These are phyloP conservation scores for Brachyhypopomus occidentalis DNA, from an alignment of 2,113 vertebrate species.

Conservation along the genomic window DNA sequence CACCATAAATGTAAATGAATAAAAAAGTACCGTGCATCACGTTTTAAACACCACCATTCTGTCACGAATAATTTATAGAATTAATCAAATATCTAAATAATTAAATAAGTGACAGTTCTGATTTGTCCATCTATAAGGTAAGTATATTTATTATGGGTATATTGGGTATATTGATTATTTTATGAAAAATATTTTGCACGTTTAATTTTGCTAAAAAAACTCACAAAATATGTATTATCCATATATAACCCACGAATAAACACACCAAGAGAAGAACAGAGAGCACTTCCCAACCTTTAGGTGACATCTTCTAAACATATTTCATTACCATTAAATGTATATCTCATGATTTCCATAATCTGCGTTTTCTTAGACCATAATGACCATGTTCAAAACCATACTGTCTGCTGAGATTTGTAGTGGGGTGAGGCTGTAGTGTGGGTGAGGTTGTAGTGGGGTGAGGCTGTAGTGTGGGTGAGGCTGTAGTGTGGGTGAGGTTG, in stretches of 20 bases:
- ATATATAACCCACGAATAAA: not conserved
- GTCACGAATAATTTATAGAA: not conserved
- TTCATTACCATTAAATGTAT: not conserved
- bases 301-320: not conserved
- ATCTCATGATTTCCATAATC: constrained; percentile 19
- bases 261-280: not conserved
- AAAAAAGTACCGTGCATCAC: not conserved
- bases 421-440: too few species aligned
- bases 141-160: too few species aligned
- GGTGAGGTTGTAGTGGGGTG: too few species aligned
- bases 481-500: not conserved
- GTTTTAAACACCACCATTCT: not conserved
- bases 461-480: not conserved
- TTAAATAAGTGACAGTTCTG: not conserved
- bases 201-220: not conserved
- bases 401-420: constrained; percentile 11
- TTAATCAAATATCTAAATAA: not conserved
- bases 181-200: too few species aligned
- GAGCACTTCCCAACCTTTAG: not conserved
- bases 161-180: too few species aligned
- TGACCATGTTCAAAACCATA: not conserved
- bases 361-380: constrained; percentile 6
- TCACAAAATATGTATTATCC: not conserved
- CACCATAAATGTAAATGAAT: constrained; percentile 4
- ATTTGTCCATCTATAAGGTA: too few species aligned